Conservation (phyloP, 2,888 invertebrate species). For the Osedax fenrisi region DNA sequence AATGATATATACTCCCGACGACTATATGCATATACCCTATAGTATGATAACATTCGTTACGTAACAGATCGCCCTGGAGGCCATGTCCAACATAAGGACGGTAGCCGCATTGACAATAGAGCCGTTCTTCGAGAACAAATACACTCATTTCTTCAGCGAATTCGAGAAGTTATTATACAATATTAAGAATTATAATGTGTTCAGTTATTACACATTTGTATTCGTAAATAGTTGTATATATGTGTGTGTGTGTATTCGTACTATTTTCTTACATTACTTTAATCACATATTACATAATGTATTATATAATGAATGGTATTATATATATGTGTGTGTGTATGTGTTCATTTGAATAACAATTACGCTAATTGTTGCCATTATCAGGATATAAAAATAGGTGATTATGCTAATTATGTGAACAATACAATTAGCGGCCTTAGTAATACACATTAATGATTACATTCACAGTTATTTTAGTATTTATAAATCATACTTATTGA, state of each 20-base stretch:
- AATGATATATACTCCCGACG: too few species aligned
- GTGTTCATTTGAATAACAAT: not conserved
- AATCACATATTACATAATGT: not conserved
- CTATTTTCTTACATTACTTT: not conserved
- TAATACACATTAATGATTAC: too few species aligned
- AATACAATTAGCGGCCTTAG: too few species aligned
- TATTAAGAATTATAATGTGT: not conserved
- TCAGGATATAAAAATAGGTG: too few species aligned
- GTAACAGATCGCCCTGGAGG: not conserved
- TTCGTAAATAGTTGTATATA: not conserved
- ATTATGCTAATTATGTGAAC: too few species aligned
- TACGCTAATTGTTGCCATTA: not conserved
- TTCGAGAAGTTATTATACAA: not conserved
- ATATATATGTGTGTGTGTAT: not conserved
- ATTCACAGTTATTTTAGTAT: too few species aligned
- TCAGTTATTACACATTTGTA: not conserved
- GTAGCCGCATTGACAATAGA: constrained; percentile 3
- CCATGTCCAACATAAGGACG: constrained; percentile 9
- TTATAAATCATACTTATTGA: too few species aligned
- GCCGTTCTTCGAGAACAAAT: not conserved
- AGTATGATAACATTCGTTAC: not conserved
- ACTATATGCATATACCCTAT: too few species aligned
- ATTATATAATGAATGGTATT: not conserved
- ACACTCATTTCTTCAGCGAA: not conserved
- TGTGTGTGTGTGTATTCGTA: not conserved